Evolutionary conservation across 2,888 invertebrate species (phyloP).

Genomic region (Scaptomyza reducta): DNA sequence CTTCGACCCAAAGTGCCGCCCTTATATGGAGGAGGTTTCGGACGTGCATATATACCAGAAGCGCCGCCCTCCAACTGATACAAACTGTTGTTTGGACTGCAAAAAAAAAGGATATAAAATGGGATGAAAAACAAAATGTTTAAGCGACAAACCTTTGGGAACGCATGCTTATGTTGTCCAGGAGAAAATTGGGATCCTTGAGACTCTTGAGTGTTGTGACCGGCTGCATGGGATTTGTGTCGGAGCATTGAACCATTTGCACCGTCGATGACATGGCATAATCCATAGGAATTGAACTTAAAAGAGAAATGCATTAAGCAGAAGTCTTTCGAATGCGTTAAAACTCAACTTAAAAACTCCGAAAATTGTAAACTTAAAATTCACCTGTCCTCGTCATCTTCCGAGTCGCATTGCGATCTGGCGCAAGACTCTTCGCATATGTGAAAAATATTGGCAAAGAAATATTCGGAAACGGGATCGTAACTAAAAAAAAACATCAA

Average conservation of each 20-base stretch:
- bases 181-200: constrained; percentile 84
- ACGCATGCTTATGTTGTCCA: constrained; percentile 83
- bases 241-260: constrained; percentile 88
- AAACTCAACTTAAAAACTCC: not conserved
- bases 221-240: constrained; percentile 85
- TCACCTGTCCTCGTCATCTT: constrained; percentile 69
- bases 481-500: constrained; percentile 84
- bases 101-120: not conserved
- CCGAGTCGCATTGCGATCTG: constrained; percentile 52
- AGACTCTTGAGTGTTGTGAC: constrained; percentile 87
- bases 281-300: constrained; percentile 67
- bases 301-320: constrained; percentile 10
- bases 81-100: constrained; percentile 86
- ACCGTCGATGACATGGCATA: constrained; percentile 85
- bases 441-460: constrained; percentile 89
- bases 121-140: not conserved
- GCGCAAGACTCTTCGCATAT: constrained; percentile 87
- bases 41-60: constrained; percentile 83
- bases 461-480: constrained; percentile 88
- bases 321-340: not conserved
- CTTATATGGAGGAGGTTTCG: constrained; percentile 84
- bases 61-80: constrained; percentile 85
- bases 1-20: constrained; percentile 77
- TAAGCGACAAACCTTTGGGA: constrained; percentile 81
- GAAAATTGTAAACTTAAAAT: constrained; percentile 27